Percentiles rank a stretch among this genome's conserved stretches.
Evolutionary conservation across 2,888 invertebrate species (phyloP).

Genomic region (Sminthurides aquaticus): DNA sequence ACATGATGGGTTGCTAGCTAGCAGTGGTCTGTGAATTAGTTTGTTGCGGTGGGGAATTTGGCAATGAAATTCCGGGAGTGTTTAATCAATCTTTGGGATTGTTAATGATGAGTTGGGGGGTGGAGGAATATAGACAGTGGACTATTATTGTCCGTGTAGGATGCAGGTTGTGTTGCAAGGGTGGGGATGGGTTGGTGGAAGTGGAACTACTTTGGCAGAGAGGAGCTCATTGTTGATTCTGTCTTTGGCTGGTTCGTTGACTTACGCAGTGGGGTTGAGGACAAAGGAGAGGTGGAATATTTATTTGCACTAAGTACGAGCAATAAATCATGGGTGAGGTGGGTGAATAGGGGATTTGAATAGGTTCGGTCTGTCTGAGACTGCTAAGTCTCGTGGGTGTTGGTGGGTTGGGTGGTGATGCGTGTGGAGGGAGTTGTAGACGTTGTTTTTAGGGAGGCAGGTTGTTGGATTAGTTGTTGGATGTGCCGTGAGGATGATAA

Average conservation of each 20-base stretch:
- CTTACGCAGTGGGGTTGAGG: background rate
- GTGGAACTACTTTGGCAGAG: no score
- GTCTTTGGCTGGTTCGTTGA: background rate
- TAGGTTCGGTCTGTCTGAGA: background rate
- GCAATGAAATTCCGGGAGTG: conserved; percentile 16
- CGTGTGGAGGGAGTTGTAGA: background rate
- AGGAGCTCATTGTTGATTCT: conserved; percentile 3
- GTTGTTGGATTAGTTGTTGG: no score
- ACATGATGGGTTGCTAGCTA: no score
- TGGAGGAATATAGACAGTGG: background rate
- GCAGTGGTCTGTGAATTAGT: no score
- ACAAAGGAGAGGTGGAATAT: conserved; percentile 5
- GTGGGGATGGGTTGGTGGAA: no score
- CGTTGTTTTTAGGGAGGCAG: background rate
- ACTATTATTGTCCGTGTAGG: no score
- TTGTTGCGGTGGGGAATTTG: conserved; percentile 1
- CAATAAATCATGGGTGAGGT: background rate
- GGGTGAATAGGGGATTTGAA: background rate
- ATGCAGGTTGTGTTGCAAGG: no score
- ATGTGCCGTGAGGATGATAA: background rate
- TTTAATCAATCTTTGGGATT: conserved; percentile 14
- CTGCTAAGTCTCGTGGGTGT: background rate
- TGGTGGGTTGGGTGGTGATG: background rate
- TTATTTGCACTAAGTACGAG: background rate
- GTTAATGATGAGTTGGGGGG: no score